phyloP scores from a whole-genome alignment of 2,888 invertebrate genomes.

The Monopis laevigella region DNA sequence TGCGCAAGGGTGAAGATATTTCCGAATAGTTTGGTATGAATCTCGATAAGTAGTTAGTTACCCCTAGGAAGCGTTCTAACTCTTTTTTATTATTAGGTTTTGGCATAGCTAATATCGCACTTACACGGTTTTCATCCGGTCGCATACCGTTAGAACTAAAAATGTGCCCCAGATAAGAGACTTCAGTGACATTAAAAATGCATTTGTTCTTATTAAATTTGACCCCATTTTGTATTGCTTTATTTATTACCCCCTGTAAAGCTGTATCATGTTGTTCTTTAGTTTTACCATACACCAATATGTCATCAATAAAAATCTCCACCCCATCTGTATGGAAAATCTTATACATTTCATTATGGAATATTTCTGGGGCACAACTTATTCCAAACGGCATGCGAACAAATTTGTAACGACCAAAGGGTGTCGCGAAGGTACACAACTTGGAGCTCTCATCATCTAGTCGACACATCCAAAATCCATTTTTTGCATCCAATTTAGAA shows the following conservation, averaged over 20 bases:
- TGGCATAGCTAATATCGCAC: too few species aligned
- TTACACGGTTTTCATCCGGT: too few species aligned
- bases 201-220: too few species aligned
- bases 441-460: conserved; percentile 11
- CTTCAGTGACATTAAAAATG: too few species aligned
- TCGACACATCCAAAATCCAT: conserved; percentile 9
- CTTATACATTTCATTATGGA: conserved; percentile 18
- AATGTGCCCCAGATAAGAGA: too few species aligned
- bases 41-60: conserved; percentile 14
- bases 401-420: conserved; percentile 9
- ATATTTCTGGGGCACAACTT: conserved; percentile 13
- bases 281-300: conserved; percentile 12
- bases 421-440: conserved; percentile 11
- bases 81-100: too few species aligned
- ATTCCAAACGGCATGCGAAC: conserved; percentile 11
- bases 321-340: conserved; percentile 16
- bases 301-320: conserved; percentile 14
- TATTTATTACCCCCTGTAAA: conserved; percentile 8
- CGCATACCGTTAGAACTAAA: too few species aligned
- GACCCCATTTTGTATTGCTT: too few species aligned
- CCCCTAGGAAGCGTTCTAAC: too few species aligned
- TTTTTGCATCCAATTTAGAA: conserved; percentile 16
- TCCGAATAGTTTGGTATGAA: conserved; percentile 14
- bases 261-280: conserved; percentile 15
- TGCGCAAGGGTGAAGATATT: conserved; percentile 7